Conservation (phyloP, 2,797 vertebrate species). For the Enteromius afrohamiltoni region DNA sequence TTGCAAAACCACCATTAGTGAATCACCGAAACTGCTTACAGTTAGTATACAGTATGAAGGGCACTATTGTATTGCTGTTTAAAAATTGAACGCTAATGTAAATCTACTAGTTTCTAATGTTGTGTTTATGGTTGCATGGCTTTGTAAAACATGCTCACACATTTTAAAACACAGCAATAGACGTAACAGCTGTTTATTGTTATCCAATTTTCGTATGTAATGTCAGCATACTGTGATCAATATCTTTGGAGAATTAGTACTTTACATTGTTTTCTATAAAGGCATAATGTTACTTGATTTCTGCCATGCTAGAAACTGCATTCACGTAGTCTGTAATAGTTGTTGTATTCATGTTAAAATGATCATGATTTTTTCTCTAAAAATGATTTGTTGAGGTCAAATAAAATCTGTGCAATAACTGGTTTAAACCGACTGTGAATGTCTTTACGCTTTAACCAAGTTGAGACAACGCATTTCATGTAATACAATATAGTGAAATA, state of each 20-base stretch:
- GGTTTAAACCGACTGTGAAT: background rate
- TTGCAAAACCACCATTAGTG: background rate
- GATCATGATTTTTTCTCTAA: background rate
- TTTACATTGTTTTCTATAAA: background rate
- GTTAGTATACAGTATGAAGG: background rate
- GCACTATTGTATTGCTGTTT: conserved; percentile 11
- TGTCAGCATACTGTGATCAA: background rate
- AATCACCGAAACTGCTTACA: background rate
- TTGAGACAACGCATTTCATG: background rate
- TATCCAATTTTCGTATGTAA: background rate
- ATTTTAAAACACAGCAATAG: background rate
- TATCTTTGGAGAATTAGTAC: background rate
- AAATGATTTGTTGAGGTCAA: background rate
- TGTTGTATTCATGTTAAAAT: background rate
- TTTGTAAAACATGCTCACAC: background rate
- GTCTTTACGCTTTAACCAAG: background rate
- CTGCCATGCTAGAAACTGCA: background rate
- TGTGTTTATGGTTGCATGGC: background rate
- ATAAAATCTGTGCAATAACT: conserved; percentile 11
- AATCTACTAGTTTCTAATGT: conserved; percentile 6
- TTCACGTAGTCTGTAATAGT: background rate
- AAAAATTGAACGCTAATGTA: background rate
- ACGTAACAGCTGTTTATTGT: background rate
- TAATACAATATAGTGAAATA: too few species aligned
- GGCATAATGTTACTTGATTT: background rate